Evolutionary conservation across 2,888 invertebrate species (phyloP).

Genomic region (Camptogramma bilineatum): DNA sequence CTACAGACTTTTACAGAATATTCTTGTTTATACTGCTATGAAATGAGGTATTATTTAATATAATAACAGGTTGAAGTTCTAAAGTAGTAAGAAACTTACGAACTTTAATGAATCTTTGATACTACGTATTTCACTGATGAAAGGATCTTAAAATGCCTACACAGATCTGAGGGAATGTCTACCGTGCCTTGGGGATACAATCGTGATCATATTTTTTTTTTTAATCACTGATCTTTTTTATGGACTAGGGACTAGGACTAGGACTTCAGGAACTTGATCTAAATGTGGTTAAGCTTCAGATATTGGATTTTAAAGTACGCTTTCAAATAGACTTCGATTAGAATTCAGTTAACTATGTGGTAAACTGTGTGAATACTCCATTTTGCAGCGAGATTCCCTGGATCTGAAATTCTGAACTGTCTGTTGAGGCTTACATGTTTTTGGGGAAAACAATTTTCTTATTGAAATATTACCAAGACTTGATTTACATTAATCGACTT

Average conservation of each 20-base stretch:
- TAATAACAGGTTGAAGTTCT: no score
- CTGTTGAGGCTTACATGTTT: constrained; percentile 7
- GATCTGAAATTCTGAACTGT: constrained; percentile 14
- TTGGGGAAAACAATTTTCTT: background rate
- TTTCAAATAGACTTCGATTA: background rate
- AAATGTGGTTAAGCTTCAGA: background rate
- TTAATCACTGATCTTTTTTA: background rate
- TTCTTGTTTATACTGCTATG: no score
- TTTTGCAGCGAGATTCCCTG: background rate
- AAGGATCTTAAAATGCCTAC: no score
- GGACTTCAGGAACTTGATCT: background rate
- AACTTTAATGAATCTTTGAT: no score
- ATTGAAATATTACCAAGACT: background rate
- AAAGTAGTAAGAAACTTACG: no score
- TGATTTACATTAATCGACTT: background rate
- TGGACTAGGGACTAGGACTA: background rate
- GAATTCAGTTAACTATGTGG: background rate
- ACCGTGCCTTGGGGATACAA: no score
- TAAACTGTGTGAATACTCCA: background rate
- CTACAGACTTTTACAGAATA: background rate
- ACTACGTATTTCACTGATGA: no score
- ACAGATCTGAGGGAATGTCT: no score
- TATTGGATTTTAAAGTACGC: background rate
- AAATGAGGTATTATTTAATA: no score
- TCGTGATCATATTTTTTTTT: no score